These are phyloP conservation scores for Bujurquina vittata DNA, from an alignment of 2,113 vertebrate species.

Conservation along the genomic window DNA sequence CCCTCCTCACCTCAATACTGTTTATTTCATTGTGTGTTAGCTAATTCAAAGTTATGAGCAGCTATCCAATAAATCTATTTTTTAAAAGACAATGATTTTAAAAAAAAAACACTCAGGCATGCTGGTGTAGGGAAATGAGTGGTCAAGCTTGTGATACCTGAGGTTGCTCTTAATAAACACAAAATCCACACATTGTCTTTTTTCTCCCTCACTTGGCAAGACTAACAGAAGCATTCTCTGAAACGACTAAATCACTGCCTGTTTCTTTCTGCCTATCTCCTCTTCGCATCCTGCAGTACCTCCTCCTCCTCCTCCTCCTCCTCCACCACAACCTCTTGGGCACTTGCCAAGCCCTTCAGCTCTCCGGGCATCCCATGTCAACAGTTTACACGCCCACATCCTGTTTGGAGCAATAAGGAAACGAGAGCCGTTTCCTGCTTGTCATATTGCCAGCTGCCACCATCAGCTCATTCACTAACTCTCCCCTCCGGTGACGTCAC, in stretches of 20 bases:
- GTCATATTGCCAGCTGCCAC: constrained; percentile 65
- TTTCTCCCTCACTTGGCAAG: not conserved
- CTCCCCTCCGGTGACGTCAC: constrained; percentile 33
- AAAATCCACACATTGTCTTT: not conserved
- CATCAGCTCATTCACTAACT: constrained; percentile 51
- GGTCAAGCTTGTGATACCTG: not conserved
- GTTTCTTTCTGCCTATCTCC: constrained; percentile 25
- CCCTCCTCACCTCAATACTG: constrained; percentile 32
- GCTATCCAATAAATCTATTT: not conserved
- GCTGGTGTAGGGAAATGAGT: not conserved
- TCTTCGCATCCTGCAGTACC: not conserved
- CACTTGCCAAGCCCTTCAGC: constrained; percentile 67
- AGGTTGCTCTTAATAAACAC: not conserved
- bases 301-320: not conserved
- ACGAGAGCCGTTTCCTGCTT: constrained; percentile 79
- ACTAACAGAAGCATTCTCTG: not conserved
- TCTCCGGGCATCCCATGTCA: constrained; percentile 78
- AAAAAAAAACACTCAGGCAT: not conserved
- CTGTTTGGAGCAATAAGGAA: constrained; percentile 86
- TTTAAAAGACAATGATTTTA: not conserved
- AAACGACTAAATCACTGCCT: constrained; percentile 33
- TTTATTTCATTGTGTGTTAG: constrained; percentile 44
- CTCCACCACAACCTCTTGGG: constrained; percentile 52
- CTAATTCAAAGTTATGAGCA: constrained; percentile 12
- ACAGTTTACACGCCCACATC: constrained; percentile 85